phyloP scores from a whole-genome alignment of 2,113 vertebrate species.

The Coturnix japonica region DNA sequence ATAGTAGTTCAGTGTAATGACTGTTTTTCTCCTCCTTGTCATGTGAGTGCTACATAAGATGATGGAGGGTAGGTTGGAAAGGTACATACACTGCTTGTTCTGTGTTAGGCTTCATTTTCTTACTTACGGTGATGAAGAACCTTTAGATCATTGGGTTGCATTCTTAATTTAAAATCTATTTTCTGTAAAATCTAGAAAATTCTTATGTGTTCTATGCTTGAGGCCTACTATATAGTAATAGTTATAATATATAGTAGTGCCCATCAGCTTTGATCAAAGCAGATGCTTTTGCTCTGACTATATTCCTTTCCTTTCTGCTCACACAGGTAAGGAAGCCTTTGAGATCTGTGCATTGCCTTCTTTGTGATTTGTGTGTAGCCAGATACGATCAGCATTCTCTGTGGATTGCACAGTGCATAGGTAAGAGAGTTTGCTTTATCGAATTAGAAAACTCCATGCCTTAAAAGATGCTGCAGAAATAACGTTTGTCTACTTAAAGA shows the following conservation, averaged over 20 bases:
- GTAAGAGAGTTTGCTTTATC: slow-evolving; percentile 67
- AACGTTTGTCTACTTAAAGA: background rate
- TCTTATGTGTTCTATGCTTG: background rate
- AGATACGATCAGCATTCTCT: slow-evolving; percentile 93
- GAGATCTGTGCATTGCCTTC: slow-evolving; percentile 87
- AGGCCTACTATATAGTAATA: background rate
- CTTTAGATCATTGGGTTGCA: background rate
- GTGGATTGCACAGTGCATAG: slow-evolving; percentile 91
- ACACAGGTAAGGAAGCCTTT: slow-evolving; percentile 89
- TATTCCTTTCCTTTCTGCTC: background rate
- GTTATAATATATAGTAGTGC: background rate
- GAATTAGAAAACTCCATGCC: fast-evolving
- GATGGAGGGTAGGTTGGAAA: too few relatives aligned
- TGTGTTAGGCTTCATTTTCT: background rate
- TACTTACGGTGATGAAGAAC: background rate
- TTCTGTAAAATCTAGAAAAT: background rate
- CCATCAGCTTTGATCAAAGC: background rate
- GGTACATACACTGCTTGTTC: background rate
- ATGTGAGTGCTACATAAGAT: background rate
- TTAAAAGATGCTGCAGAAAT: background rate
- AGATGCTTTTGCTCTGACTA: background rate
- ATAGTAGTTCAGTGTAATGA: background rate
- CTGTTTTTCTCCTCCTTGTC: background rate
- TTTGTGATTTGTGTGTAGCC: slow-evolving; percentile 88
- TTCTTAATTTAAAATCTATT: background rate